Percentiles rank a stretch among this genome's conserved stretches.
phyloP scores from a whole-genome alignment of 1,140 invertebrate genomes.

The Tachypleus tridentatus region DNA sequence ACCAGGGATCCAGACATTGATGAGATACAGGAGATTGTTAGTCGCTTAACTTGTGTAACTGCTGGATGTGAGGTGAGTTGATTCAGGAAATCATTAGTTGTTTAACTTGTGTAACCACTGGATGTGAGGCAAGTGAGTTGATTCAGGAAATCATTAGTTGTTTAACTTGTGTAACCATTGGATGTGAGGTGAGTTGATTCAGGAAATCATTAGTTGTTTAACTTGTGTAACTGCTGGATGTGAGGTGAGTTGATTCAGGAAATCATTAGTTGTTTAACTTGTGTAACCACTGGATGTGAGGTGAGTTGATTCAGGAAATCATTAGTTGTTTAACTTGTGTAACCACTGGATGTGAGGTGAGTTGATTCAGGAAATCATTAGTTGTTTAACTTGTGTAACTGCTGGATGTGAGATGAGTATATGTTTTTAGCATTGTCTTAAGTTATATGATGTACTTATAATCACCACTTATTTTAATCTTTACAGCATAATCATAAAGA shows the following conservation, averaged over 20 bases:
- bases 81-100: constrained; percentile 61
- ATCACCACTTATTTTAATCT: too few species aligned
- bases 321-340: constrained; percentile 55
- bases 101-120: constrained; percentile 55
- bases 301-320: constrained; percentile 52
- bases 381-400: constrained; percentile 54
- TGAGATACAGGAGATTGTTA: constrained; percentile 64
- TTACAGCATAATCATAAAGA: too few species aligned
- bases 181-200: constrained; percentile 48
- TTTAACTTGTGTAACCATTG: constrained; percentile 55
- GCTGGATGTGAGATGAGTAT: constrained; percentile 47
- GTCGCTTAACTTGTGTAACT: constrained; percentile 54
- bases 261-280: constrained; percentile 54
- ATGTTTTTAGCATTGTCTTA: too few species aligned
- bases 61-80: constrained; percentile 48
- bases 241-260: constrained; percentile 50
- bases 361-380: constrained; percentile 56
- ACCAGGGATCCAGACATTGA: constrained; percentile 38
- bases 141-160: constrained; percentile 61
- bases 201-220: constrained; percentile 60
- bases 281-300: constrained; percentile 58
- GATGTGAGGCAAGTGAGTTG: constrained; percentile 46
- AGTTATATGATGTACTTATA: too few species aligned
- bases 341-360: constrained; percentile 53
- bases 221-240: constrained; percentile 57